Evolutionary conservation across 1,140 invertebrate genomes (phyloP).

Genomic region (Megalopta genalis): DNA sequence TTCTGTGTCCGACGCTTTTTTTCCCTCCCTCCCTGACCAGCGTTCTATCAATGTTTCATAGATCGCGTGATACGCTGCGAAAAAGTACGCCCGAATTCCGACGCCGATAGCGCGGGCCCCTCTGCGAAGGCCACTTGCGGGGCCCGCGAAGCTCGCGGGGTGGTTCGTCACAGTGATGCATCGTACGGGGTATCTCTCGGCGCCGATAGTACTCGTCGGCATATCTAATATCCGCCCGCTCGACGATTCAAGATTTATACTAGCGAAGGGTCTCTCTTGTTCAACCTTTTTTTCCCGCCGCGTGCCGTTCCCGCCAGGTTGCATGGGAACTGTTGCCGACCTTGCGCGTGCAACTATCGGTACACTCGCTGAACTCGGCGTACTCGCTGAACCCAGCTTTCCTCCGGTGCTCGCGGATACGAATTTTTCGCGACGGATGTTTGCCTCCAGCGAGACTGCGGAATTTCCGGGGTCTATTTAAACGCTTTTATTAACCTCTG

Average conservation of each 20-base stretch:
- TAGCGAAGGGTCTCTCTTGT: not conserved
- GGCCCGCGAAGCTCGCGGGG: conserved; percentile 27
- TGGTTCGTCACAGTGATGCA: conserved; percentile 10
- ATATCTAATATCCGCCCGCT: conserved; percentile 56
- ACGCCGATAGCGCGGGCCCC: conserved; percentile 40
- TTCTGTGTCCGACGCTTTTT: conserved; percentile 39
- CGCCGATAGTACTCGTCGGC: conserved; percentile 27
- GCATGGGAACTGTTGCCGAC: too few species aligned
- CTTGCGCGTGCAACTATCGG: too few species aligned
- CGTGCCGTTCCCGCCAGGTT: not conserved
- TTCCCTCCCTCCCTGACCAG: conserved; percentile 29
- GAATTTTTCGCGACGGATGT: not conserved
- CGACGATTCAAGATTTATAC: conserved; percentile 51
- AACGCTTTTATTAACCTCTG: too few species aligned
- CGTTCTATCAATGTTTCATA: conserved; percentile 67
- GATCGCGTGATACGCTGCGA: conserved; percentile 60
- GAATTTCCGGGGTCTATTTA: too few species aligned
- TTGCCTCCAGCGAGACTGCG: not conserved
- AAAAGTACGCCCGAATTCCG: conserved; percentile 58
- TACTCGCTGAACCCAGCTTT: not conserved
- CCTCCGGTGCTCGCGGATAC: not conserved
- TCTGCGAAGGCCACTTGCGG: conserved; percentile 1
- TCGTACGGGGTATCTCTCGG: conserved; percentile 27
- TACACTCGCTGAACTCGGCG: too few species aligned
- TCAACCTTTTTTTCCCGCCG: too few species aligned